phyloP scores from a whole-genome alignment of 2,888 invertebrate genomes.

The Phanerotoma sp. region DNA sequence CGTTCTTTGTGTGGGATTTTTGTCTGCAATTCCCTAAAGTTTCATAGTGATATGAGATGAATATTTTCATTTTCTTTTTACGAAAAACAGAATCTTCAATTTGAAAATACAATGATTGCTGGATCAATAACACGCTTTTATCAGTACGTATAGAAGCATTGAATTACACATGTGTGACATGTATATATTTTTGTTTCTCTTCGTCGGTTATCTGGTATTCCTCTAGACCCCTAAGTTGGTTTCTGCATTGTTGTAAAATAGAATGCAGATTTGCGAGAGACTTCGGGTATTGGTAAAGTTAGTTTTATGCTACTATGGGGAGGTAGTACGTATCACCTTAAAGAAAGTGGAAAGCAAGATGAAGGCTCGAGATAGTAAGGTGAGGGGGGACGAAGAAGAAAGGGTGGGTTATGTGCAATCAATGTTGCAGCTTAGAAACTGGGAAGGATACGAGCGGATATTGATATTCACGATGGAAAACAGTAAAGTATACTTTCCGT shows the following conservation, averaged over 20 bases:
- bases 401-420: conserved; percentile 36
- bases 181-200: too few relatives aligned
- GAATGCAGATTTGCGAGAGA: conserved; percentile 31
- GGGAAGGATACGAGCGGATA: conserved; percentile 13
- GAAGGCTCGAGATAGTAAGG: too few relatives aligned
- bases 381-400: too few relatives aligned
- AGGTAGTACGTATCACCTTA: conserved; percentile 1
- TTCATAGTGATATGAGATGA: too few relatives aligned
- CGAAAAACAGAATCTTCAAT: too few relatives aligned
- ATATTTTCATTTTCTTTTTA: too few relatives aligned
- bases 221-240: neutral
- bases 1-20: too few relatives aligned
- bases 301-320: conserved; percentile 38
- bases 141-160: too few relatives aligned
- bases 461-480: conserved; percentile 9
- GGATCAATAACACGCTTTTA: too few relatives aligned
- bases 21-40: too few relatives aligned
- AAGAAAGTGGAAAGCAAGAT: neutral
- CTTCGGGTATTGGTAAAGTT: conserved; percentile 39
- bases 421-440: conserved; percentile 23
- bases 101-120: too few relatives aligned
- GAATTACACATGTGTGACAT: too few relatives aligned
- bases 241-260: conserved; percentile 21
- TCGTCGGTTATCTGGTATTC: neutral
- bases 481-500: conserved; percentile 7